Evolutionary conservation across 2,888 invertebrate genomes (phyloP).

Genomic region (Idaea biselata): DNA sequence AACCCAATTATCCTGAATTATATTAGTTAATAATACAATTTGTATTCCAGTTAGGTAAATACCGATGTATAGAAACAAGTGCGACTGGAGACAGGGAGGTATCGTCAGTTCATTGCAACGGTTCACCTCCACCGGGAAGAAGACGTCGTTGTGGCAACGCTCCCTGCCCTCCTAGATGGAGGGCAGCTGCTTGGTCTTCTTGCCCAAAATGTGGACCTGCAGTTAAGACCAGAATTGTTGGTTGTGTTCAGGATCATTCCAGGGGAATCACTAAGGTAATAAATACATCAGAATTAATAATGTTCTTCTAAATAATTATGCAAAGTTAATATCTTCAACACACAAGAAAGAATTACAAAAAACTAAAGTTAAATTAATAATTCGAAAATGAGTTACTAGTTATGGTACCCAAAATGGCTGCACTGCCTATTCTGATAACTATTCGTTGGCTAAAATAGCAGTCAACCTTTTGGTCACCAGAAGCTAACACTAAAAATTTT

Average conservation of each 20-base stretch:
- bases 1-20: no score
- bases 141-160: constrained; percentile 86
- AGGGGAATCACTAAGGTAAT: constrained; percentile 69
- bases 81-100: constrained; percentile 83
- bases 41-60: constrained; percentile 81
- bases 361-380: no score
- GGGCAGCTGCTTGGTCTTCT: constrained; percentile 86
- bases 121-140: constrained; percentile 82
- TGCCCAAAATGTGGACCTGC: constrained; percentile 91
- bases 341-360: no score
- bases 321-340: no score
- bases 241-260: constrained; percentile 84
- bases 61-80: constrained; percentile 84
- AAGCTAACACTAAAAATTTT: no score
- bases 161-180: constrained; percentile 92
- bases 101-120: constrained; percentile 67
- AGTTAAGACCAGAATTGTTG: constrained; percentile 84
- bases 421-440: no score
- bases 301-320: no score
- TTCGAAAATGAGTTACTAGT: no score
- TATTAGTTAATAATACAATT: not conserved
- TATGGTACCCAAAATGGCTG: no score
- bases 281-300: no score
- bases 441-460: no score
- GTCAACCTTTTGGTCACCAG: no score